Base-by-base conservation (phyloP, 2,888 invertebrate species). In the Drosophila infuscata region DNA sequence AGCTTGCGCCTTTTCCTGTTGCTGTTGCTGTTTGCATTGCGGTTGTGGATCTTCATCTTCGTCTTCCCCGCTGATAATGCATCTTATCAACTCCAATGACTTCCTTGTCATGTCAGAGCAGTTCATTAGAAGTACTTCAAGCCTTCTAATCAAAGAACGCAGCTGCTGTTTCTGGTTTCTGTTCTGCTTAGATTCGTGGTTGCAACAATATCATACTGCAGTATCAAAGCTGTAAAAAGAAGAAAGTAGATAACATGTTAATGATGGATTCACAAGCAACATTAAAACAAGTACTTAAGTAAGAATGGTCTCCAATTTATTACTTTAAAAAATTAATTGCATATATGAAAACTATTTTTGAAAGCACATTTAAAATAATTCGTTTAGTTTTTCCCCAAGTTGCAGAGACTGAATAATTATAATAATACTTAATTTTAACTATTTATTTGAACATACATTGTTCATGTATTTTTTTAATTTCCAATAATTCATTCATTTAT, bases 21-120 rank as follows among this genome's bases (percentile, higher is more conserved):
- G 65, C 61, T 74, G 71, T 49, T 71, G 65, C 48, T 69, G 56
- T 52, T 66, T 63, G 12, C 73, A 81, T 75, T 81, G 79, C 67
- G 79, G 78, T 75, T 83, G 87, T 76, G 68, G 81, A 84, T 91
- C 91, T 81, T 92, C 92, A 89, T 92, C 92, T 86, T 92, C 92
- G 89, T 92, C 92, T 82, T 91, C 92, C 89, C 82, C 92, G 89
- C 83, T 92, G 87, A 91, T 91, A 90, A 70, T 88, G 88, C 92
- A 91, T 91, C 84, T 91, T 91, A 89, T 88, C 89, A 88, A 80
- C 77, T 83, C 80, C 67, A 83, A 70, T 66, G 82, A 82, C 70
- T 88, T 80, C 71, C 79, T 81, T 59, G 81, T 82, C 91, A 91
- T 91, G 73, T 76, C 83, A 83, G 64, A 70, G 66, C 66, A 64